Evolutionary conservation across 2,113 vertebrate genomes (phyloP), one percentile per base, ranked within the genome.

Genomic region (Myanophis thanlyinensis): DNA sequence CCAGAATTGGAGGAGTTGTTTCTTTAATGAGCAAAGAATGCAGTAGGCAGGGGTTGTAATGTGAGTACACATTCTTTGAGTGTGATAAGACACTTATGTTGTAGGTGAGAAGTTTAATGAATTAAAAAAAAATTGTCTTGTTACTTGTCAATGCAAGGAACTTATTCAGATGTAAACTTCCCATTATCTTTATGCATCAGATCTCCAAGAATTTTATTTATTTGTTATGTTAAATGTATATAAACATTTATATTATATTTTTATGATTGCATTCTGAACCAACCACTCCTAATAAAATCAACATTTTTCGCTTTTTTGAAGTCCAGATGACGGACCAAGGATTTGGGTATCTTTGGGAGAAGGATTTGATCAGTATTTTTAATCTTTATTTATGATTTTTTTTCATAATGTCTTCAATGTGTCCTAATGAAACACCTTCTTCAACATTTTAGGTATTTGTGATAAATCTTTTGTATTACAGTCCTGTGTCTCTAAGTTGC

Each of bases 111-210:
- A 90, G 88, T 56, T 62, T 53, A 93, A 94, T 92, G 94, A 97
- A 96, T 91, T 91, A 96, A 88, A 91, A 93, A 95, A 93, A 80
- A 5, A 22, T n/a, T 88, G 91, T 89, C 92, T 67, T 62, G 93
- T 94, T 87, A 91, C 91, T 93, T 94, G 97, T 97, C 95, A 96
- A 96, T 94, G 95, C 35, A 13, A 95, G 95, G 89, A 94, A 97
- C 96, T 95, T 96, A 95, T 94, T 51, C 92, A 91, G 92, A 91
- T 94, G 97, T 96, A 96, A 96, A 97, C 97, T 96, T 94, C 96
- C 96, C n/a, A 15, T 95, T 97, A 97, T 98, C 97, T 97, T 95
- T 97, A 96, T 97, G 97, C 96, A 97, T 95, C 35, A 5, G 94
- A 93, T 97, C 89, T 0, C 93, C 95, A 96, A 97, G 95, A 95